Evolutionary conservation across 1,140 invertebrate genomes (phyloP).

Genomic region (Dysdera silvatica): DNA sequence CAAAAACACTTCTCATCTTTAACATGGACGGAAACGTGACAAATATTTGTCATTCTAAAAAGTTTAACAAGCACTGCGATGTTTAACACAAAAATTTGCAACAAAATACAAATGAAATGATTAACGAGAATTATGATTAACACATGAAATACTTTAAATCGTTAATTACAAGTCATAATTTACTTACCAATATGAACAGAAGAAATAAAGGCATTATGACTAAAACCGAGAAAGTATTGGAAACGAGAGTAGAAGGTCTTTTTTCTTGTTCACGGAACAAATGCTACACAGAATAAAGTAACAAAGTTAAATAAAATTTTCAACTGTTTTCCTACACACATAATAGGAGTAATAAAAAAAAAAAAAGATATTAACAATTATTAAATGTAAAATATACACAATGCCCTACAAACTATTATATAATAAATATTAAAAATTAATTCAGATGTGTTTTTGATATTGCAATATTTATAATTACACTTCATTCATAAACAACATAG

Average conservation of each 20-base stretch:
- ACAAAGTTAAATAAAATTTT: too few species aligned
- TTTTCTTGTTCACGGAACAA: constrained; percentile 86
- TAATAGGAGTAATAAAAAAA: constrained; percentile 7
- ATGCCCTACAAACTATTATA: not conserved
- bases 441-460: too few species aligned
- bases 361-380: constrained; percentile 24
- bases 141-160: too few species aligned
- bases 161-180: constrained; percentile 20
- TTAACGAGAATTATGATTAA: not conserved
- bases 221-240: constrained; percentile 79
- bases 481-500: too few species aligned
- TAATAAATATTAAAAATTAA: too few species aligned
- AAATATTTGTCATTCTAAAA: too few species aligned
- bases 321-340: too few species aligned
- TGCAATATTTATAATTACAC: too few species aligned
- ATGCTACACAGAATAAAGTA: constrained; percentile 58
- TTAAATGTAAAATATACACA: constrained; percentile 19
- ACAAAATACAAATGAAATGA: not conserved
- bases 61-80: not conserved
- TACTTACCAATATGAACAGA: constrained; percentile 63
- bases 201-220: constrained; percentile 72
- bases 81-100: constrained; percentile 11
- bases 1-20: too few species aligned
- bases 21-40: too few species aligned
- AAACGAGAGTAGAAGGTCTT: constrained; percentile 74